These are phyloP conservation scores for Vesta saturnalis DNA, from an alignment of 2,888 invertebrate species.

Conservation along the genomic window DNA sequence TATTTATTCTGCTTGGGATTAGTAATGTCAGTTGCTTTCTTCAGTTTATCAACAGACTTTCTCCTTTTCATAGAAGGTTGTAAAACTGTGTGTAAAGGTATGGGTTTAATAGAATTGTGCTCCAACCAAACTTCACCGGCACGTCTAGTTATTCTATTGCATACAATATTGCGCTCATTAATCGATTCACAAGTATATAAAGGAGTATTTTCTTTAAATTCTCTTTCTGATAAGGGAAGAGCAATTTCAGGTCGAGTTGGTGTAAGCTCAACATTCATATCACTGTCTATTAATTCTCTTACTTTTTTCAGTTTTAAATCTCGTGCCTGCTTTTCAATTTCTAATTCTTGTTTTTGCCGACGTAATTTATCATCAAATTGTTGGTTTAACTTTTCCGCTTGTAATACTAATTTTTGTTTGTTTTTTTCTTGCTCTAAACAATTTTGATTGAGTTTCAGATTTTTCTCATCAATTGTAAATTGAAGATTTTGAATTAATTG, in stretches of 20 bases:
- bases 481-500: conserved; percentile 49
- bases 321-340: conserved; percentile 67
- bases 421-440: conserved; percentile 74
- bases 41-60: conserved; percentile 85
- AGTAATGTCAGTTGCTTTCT: conserved; percentile 79
- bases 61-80: conserved; percentile 86
- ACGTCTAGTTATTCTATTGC: conserved; percentile 66
- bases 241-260: background rate
- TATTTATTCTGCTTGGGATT: conserved; percentile 81
- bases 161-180: background rate
- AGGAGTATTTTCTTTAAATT: conserved; percentile 42
- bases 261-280: background rate
- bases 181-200: background rate
- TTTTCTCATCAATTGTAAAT: conserved; percentile 68
- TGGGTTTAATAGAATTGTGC: conserved; percentile 82
- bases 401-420: conserved; percentile 73
- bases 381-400: conserved; percentile 78
- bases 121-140: conserved; percentile 86
- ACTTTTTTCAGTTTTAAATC: conserved; percentile 71
- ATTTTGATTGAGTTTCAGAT: conserved; percentile 70
- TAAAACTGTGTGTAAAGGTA: conserved; percentile 88
- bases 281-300: conserved; percentile 67
- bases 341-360: conserved; percentile 66
- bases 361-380: conserved; percentile 73
- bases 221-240: background rate